Evolutionary conservation across 2,113 vertebrate genomes (phyloP), one percentile per base, ranked within the genome.

Genomic region (Corythoichthys haematopterus): DNA sequence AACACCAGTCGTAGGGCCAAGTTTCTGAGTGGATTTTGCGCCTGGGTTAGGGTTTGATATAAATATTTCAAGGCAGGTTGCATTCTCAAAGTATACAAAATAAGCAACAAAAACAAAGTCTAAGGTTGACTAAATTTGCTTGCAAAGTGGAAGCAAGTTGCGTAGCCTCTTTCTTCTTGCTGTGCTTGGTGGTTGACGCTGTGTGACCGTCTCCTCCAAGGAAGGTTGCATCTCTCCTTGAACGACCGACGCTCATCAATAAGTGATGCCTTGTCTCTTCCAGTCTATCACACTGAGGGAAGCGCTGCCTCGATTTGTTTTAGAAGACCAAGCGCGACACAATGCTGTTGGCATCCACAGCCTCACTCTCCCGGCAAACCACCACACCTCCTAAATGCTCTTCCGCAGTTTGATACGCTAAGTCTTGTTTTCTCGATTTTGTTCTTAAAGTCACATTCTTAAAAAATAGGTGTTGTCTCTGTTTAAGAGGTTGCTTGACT

Each of bases 261-360:
- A 88, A 88, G 77, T 80, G 68, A 91, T 88, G 84, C 43, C 70
- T 48, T 80, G 85, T 87, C 87, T 84, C 77, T 84, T 86, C 74
- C 74, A 78, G 70, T 85, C 81, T 57, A 82, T 84, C 83, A 84
- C 79, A 69, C 68, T 63, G 79, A 74, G 58, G 45, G 70, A 78
- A 74, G 75, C 70, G 62, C 71, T 38, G 79, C 71, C 75, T 80
- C 74, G 71, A 77, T 80, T 80, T 84, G 76, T 76, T 80, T 78
- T 20, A 79, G 72, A 80, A 71, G 76, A 77, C 55, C 20, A 50
- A 50, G 33, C 48, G 37, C 53, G n/a, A 66, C 58, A 63, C 59
- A 77, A 78, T 46, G 10, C 64, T 47, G 33, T 56, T 14, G 53
- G 28, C 53, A 35, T 56, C 53, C 59, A 66, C 63, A 68, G 37